Conservation (phyloP, 2,113 vertebrate genomes). For the Prionailurus bengalensis region DNA sequence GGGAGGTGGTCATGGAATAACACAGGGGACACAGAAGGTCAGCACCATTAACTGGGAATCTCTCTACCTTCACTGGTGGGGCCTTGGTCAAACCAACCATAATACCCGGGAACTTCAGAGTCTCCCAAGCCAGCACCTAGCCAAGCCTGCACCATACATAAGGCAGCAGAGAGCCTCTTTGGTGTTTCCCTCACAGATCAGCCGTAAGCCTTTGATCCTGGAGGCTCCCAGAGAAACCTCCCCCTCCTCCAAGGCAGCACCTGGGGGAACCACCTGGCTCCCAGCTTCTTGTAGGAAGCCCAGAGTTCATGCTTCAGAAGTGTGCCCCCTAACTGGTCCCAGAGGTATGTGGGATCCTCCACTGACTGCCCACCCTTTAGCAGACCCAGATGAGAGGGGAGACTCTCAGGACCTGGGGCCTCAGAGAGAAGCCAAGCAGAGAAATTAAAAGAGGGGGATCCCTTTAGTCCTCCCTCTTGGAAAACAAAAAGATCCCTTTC, state of each 20-base stretch:
- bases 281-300: neutral
- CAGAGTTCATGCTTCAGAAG: neutral
- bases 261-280: neutral
- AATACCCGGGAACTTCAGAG: neutral
- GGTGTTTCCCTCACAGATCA: neutral
- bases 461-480: neutral
- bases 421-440: neutral
- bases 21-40: neutral
- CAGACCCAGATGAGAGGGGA: neutral
- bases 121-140: neutral
- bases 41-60: neutral
- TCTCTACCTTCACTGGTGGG: neutral
- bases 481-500: slow-evolving; percentile 67
- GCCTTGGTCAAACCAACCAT: neutral
- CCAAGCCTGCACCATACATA: neutral
- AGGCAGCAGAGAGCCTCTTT: neutral
- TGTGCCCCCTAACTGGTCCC: neutral
- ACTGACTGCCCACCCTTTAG: too few relatives aligned
- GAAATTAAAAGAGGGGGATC: slow-evolving; percentile 7
- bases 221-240: neutral
- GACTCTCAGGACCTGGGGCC: neutral
- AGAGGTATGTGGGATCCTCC: neutral
- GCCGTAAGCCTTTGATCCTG: neutral
- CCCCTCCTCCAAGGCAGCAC: neutral
- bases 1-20: neutral